Percentiles rank a stretch among this genome's conserved stretches.
Conservation (phyloP, 2,888 invertebrate species). For the Xanthia icteritia region DNA sequence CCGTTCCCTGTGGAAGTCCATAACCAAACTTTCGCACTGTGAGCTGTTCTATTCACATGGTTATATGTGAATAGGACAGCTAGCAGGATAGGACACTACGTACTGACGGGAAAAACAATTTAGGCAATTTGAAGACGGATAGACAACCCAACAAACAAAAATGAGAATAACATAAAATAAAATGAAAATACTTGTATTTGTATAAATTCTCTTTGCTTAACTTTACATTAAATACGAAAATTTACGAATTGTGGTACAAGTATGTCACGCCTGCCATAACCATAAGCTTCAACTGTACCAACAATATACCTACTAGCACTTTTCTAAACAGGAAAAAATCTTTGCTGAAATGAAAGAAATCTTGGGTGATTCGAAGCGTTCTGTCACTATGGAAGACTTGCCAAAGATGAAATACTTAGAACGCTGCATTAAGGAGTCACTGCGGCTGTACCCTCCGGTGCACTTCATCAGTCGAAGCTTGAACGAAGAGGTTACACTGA, state of each 20-base stretch:
- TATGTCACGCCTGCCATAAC: not conserved
- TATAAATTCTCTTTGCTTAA: not conserved
- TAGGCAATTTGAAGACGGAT: not conserved
- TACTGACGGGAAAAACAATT: not conserved
- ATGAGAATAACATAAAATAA: not conserved
- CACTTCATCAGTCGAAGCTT: slow-evolving; percentile 91
- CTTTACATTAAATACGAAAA: not conserved
- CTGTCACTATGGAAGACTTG: slow-evolving; percentile 91
- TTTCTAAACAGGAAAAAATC: slow-evolving; percentile 88
- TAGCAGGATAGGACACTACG: too few relatives aligned
- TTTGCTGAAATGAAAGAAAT: slow-evolving; percentile 91
- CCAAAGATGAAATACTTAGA: slow-evolving; percentile 92
- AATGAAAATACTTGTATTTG: not conserved
- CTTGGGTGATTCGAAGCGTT: slow-evolving; percentile 91
- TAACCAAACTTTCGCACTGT: too few relatives aligned
- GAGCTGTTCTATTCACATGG: not conserved
- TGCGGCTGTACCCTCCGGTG: slow-evolving; percentile 92
- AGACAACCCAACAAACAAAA: not conserved
- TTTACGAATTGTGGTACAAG: not conserved
- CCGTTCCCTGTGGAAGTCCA: not conserved
- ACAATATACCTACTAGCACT: not conserved
- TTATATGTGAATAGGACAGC: not conserved
- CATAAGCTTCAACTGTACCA: too few relatives aligned
- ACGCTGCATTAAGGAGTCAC: slow-evolving; percentile 92
- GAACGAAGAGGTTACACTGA: slow-evolving; percentile 89